Evolutionary conservation across 2,113 vertebrate species (phyloP), one percentile per base, ranked within the genome.

Genomic region (Tautogolabrus adspersus): DNA sequence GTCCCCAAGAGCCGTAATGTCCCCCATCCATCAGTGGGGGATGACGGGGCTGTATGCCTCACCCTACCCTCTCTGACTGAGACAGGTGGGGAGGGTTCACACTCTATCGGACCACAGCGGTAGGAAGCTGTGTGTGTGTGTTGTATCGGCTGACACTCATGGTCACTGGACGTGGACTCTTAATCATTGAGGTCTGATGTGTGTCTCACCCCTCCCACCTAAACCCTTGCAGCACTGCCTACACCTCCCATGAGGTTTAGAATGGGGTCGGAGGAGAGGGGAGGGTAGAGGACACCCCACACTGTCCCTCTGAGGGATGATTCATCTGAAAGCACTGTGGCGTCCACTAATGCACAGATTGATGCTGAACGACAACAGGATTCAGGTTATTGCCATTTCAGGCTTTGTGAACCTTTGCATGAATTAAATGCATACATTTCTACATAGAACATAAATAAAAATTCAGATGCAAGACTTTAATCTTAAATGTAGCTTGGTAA

Each of bases 1-100:
- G 93, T 93, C 92, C 91, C 91, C 93, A 88, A 77, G 89, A 93
- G 89, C 91, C 56, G 72, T 94, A 94, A 94, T 94, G 92, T 93
- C 87, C 84, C 49, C 86, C 88, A 94, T 94, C 90, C 89, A 93
- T 94, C 93, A 94, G 90, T 54, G 75, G 73, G 75, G 79, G 86
- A 91, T 91, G 92, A 91, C 88, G 61, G 30, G 90, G 66, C 57
- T 56, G 75, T 63, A 66, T 68, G 72, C 72, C 69, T 38, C 40
- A 13, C 18, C 21, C 34, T 9, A 42, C 73, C 26, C 22, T 10
- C 73, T 37, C 51, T 18, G 19, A 79, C 82, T 38, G 4, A 76
- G 70, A 55, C 81, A 84, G 76, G 76, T 72, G 69, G 83, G 82
- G 78, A 74, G 75, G 69, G 75, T 83, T 83, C 79, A 75, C 81